Conservation (phyloP, 2,113 vertebrate species). For the Psilopogon haemacephalus region DNA sequence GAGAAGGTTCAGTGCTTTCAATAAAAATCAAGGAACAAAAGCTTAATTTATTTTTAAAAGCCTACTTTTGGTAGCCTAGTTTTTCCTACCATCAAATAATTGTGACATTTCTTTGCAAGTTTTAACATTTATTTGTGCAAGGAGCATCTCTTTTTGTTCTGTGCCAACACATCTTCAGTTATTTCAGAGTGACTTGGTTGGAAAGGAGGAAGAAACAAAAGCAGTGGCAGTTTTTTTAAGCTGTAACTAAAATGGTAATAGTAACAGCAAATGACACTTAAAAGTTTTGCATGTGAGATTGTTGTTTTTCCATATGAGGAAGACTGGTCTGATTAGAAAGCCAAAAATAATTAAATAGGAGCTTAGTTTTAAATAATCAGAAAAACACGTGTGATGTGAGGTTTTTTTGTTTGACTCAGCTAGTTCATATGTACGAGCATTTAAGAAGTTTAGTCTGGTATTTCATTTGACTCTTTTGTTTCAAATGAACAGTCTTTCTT, state of each 20-base stretch:
- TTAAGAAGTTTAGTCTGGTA: background rate
- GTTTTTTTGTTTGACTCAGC: background rate
- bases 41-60: background rate
- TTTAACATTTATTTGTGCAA: background rate
- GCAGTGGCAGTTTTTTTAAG: background rate
- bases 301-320: background rate
- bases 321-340: background rate
- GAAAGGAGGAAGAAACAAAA: background rate
- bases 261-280: background rate
- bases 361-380: background rate
- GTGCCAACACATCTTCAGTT: background rate
- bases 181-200: background rate
- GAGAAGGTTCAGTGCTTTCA: background rate
- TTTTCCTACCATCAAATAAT: background rate
- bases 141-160: background rate
- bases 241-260: background rate
- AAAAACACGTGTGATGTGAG: background rate
- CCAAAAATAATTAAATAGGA: background rate
- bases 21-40: background rate
- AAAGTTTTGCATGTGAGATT: background rate
- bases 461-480: slow-evolving; percentile 26
- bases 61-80: background rate
- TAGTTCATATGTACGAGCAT: background rate
- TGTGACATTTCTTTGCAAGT: background rate
- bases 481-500: background rate